Evolutionary conservation across 2,113 vertebrate genomes (phyloP), one percentile per base, ranked within the genome.

Genomic region (Crypturellus undulatus): DNA sequence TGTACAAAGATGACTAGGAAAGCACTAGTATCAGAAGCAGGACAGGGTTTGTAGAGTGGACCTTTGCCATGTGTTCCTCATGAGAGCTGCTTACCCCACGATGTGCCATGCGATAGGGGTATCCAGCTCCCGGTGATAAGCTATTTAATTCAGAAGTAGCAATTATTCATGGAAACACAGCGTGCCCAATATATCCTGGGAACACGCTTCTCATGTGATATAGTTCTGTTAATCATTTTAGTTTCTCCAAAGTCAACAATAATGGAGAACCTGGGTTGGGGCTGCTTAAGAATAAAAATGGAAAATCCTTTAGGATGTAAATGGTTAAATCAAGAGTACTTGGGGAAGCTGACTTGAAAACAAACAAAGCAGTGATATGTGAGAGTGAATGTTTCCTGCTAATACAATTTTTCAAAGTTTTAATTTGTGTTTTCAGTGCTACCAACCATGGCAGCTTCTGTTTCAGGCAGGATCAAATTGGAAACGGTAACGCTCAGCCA

Each of bases 391-490:
- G 56, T 96, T 87, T 92, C 86, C 84, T 78, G 87, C 87, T 96
- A 94, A 89, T 76, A 43, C n/a, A 92, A 60, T 88, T 81, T 89
- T 73, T 88, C 65, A 21, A 69, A 93, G 36, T 93, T 96, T 96
- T 97, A 94, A 84, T 97, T 95, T 91, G 73, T 12, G 9, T 81
- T 94, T 92, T 92, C 89, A 92, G 89, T 92, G 93, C 94, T 95
- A 49, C 64, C 81, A 89, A 89, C 73, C 96, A 67, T 94, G 95
- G 97, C 95, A 96, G 79, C 79, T 93, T 91, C 90, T 94, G 87
- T 93, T 97, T 96, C 58, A 91, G 73, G 75, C 91, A 88, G 86
- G 80, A 92, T 96, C 92, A 97, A 97, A 96, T 36, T 84, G 81
- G 92, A 94, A 96, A 76, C 62, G 84, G 80, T 77, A 79, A 87